A percentile compares a stretch with the other conserved stretches of the same genome.
These are phyloP conservation scores for Volucella inflata DNA, from an alignment of 2,888 invertebrate genomes.

Conservation along the genomic window DNA sequence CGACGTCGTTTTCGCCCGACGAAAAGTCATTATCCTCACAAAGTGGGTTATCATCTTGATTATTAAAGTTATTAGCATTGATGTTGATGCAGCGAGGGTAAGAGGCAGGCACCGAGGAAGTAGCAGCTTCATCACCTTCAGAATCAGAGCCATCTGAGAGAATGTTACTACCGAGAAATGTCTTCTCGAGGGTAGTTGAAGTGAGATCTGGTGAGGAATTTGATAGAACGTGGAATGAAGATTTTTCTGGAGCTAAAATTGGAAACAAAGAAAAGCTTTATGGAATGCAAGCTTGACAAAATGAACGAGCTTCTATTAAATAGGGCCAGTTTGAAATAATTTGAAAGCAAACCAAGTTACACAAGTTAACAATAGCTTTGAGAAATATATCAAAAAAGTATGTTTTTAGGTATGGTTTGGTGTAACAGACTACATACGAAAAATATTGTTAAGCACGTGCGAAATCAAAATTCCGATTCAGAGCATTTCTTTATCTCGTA, in stretches of 20 bases:
- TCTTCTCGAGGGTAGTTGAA: conserved; percentile 62
- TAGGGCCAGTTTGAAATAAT: too few species aligned
- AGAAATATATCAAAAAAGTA: too few species aligned
- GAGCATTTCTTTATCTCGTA: too few species aligned
- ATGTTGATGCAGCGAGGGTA: conserved; percentile 46
- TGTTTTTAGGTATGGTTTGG: too few species aligned
- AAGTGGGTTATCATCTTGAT: conserved; percentile 46
- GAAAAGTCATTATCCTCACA: conserved; percentile 90
- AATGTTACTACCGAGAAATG: conserved; percentile 78
- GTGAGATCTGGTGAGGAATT: conserved; percentile 85
- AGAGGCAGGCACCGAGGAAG: conserved; percentile 40
- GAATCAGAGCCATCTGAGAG: conserved; percentile 88
- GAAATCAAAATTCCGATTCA: too few species aligned
- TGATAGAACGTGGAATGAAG: conserved; percentile 82
- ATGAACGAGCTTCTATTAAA: neutral
- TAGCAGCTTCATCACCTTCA: conserved; percentile 91
- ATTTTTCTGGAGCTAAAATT: conserved; percentile 72
- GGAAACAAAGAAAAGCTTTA: neutral
- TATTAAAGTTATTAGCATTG: conserved; percentile 47
- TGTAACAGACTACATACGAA: too few species aligned
- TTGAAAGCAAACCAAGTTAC: too few species aligned
- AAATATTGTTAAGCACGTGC: too few species aligned
- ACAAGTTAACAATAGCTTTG: too few species aligned
- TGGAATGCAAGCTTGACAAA: neutral
- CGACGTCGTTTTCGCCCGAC: conserved; percentile 90